Evolutionary conservation across 1,140 invertebrate genomes (phyloP).

Genomic region (Aethina tumida): DNA sequence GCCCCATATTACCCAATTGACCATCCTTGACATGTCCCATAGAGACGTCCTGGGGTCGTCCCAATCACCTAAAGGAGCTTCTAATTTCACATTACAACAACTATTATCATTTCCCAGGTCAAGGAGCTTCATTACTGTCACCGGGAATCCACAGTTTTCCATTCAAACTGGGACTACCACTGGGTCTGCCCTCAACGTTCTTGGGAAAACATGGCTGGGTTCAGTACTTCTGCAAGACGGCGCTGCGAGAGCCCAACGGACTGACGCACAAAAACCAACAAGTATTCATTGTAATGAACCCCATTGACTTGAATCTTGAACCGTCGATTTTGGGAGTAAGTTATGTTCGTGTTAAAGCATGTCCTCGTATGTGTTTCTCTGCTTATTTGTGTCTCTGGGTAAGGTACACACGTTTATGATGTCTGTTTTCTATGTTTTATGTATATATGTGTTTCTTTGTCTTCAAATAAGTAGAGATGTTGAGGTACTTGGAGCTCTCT

Average conservation of each 20-base stretch:
- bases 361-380: not conserved
- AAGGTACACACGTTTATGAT: not conserved
- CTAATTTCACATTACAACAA: not conserved
- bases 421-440: slow-evolving; percentile 2
- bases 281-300: slow-evolving; percentile 94
- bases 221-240: slow-evolving; percentile 89
- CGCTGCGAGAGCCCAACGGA: slow-evolving; percentile 78
- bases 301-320: slow-evolving; percentile 87
- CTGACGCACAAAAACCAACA: slow-evolving; percentile 92
- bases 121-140: slow-evolving; percentile 74
- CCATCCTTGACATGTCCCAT: too few relatives aligned
- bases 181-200: slow-evolving; percentile 87
- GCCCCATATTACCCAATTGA: too few relatives aligned
- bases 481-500: not conserved
- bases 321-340: slow-evolving; percentile 78
- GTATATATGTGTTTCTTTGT: not conserved
- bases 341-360: slow-evolving; percentile 15
- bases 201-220: slow-evolving; percentile 92
- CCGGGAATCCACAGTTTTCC: slow-evolving; percentile 93
- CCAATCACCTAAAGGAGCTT: not conserved
- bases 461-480: slow-evolving; percentile 1
- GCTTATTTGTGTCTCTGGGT: not conserved
- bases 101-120: slow-evolving; percentile 49
- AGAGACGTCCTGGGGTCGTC: too few relatives aligned
- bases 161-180: slow-evolving; percentile 82